These are phyloP conservation scores for Sylvia borin DNA, from an alignment of 2,797 vertebrate genomes.

Conservation along the genomic window DNA sequence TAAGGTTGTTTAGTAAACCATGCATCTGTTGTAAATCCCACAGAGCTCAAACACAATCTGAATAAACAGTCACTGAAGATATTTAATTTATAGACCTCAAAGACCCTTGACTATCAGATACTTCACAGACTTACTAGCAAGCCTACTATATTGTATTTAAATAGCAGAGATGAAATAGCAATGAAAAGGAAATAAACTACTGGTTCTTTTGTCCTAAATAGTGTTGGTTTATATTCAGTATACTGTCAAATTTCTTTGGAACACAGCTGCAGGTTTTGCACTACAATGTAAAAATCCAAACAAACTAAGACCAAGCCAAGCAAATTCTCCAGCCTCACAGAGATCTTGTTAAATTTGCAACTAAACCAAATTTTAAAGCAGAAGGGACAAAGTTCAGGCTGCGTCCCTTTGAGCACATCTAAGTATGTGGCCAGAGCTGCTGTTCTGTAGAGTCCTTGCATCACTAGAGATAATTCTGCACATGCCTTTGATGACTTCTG, in stretches of 20 bases:
- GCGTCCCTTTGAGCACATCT: background rate
- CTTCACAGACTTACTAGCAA: slow-evolving; percentile 39
- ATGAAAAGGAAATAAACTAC: background rate
- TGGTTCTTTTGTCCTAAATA: background rate
- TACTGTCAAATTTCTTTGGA: background rate
- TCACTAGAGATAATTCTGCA: background rate
- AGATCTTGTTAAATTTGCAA: background rate
- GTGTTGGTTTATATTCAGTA: background rate
- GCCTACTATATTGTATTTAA: slow-evolving; percentile 20
- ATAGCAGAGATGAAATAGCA: background rate
- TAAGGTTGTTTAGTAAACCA: background rate
- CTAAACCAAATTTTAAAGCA: background rate
- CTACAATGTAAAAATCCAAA: background rate
- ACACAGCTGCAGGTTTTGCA: background rate
- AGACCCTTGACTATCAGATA: slow-evolving; percentile 37
- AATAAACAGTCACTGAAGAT: slow-evolving; percentile 22
- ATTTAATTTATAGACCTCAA: slow-evolving; percentile 52
- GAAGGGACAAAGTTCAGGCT: background rate
- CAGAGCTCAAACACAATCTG: slow-evolving; percentile 12
- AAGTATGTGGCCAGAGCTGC: background rate
- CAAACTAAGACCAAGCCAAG: background rate
- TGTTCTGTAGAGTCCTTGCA: background rate
- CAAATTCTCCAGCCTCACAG: background rate
- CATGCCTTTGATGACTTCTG: background rate
- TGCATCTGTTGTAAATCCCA: background rate